Percentiles rank a stretch among this genome's conserved stretches.
These are phyloP conservation scores for Rhizoglyphus robini DNA, from an alignment of 1,140 invertebrate genomes.

Conservation along the genomic window DNA sequence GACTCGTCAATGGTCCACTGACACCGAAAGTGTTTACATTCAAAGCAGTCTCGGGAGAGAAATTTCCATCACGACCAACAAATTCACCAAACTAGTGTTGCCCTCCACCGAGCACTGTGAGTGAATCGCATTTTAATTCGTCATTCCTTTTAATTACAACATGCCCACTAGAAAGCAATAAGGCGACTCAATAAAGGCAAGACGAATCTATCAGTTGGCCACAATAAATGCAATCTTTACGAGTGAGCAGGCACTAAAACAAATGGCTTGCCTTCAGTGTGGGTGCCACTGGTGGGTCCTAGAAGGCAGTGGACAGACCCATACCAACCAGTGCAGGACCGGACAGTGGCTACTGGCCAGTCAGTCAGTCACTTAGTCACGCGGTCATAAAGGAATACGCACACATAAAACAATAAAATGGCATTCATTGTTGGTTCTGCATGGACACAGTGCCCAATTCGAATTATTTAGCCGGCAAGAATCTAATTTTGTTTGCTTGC, in stretches of 20 bases:
- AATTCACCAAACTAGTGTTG: not conserved
- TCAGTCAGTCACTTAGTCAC: not conserved
- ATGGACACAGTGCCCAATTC: too few relatives aligned
- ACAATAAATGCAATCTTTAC: not conserved
- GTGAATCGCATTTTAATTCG: slow-evolving; percentile 4
- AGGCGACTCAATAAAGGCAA: too few relatives aligned
- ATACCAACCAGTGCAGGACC: not conserved
- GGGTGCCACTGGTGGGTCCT: not conserved
- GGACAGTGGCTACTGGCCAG: not conserved
- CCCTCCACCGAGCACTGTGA: not conserved
- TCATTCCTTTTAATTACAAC: slow-evolving; percentile 6
- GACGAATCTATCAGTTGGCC: not conserved
- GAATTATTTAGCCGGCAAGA: too few relatives aligned
- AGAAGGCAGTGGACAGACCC: not conserved
- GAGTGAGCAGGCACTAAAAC: not conserved
- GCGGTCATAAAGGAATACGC: not conserved
- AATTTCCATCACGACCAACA: too few relatives aligned
- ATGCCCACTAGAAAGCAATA: not conserved
- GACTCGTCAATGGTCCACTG: not conserved
- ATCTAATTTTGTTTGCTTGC: too few relatives aligned
- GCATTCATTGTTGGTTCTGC: not conserved
- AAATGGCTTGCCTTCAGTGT: not conserved
- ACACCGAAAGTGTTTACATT: too few relatives aligned
- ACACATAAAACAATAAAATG: not conserved
- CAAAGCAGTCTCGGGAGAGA: too few relatives aligned